Conservation (phyloP, 1,140 invertebrate genomes). For the Hyposmocoma kahamanoa region DNA sequence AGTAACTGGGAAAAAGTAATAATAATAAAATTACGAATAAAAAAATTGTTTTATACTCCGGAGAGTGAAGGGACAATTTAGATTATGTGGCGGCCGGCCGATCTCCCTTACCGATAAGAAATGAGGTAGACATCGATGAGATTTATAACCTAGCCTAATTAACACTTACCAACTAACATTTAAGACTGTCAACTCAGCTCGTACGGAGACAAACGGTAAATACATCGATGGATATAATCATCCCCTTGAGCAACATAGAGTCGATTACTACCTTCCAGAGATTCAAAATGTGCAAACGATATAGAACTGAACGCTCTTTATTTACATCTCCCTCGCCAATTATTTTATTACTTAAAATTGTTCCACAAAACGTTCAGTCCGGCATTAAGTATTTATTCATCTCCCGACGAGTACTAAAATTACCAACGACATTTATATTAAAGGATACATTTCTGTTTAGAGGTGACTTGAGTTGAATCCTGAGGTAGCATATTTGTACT, state of each 20-base stretch:
- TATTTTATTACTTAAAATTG: slow-evolving; percentile 14
- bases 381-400: slow-evolving; percentile 2
- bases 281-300: slow-evolving; percentile 37
- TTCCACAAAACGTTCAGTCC: slow-evolving; percentile 32
- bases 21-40: slow-evolving; percentile 68
- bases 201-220: slow-evolving; percentile 9
- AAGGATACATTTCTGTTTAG: slow-evolving; percentile 37
- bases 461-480: slow-evolving; percentile 62
- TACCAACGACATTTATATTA: slow-evolving; percentile 32
- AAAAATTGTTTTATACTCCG: slow-evolving; percentile 69
- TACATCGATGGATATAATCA: slow-evolving; percentile 14
- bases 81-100: slow-evolving; percentile 51
- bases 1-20: slow-evolving; percentile 66
- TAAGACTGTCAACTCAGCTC: slow-evolving; percentile 43
- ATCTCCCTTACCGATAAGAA: slow-evolving; percentile 49
- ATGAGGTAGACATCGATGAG: slow-evolving; percentile 66
- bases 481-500: slow-evolving; percentile 74
- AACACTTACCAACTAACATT: slow-evolving; percentile 55
- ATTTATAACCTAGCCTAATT: slow-evolving; percentile 68
- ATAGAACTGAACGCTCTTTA: slow-evolving; percentile 19
- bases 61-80: slow-evolving; percentile 66
- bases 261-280: slow-evolving; percentile 60
- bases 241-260: slow-evolving; percentile 27
- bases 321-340: slow-evolving; percentile 1
- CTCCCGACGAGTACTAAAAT: slow-evolving; percentile 17